Base-by-base conservation (phyloP, 2,113 vertebrate species). In the Leptocoma aspasia region DNA sequence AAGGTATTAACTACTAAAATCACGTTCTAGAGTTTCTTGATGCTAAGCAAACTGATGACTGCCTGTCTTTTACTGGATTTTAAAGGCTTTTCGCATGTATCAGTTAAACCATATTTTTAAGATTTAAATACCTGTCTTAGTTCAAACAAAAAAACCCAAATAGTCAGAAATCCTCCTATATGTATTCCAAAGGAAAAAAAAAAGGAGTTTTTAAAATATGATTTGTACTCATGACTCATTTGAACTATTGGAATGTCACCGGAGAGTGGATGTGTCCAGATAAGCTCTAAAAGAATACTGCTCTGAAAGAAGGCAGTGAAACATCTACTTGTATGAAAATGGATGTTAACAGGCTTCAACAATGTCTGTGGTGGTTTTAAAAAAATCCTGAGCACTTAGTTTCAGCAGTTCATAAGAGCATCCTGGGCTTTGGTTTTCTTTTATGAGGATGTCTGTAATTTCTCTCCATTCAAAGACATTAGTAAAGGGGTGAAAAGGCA, bases 371-470 rank as follows among this genome's bases (percentile, higher is more conserved):
- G 28, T 75, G 7, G 49, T 86, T 82, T 71, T 1, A 65, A 82
- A 96, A 90, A 95, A 94, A 89, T 95, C 85, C 82, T 89, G 65
- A 75, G 54, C 31, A 28, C 52, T 90, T 93, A 81, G 86, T 92
- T 94, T 92, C 68, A 82, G 65, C 45, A 92, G 44, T 53, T 95
- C 52, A 39, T 60, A 75, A 42, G 19, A 90, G 52, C 27, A 75
- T 69, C 37, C 50, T 83, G 14, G 24, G 79, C 30, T 78, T 80
- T 68, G 41, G 17, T 63, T 94, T 83, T 35, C 35, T 81, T 94
- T 95, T 95, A 89, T 86, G 86, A 81, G 76, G 18, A 78, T 26
- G 53, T 39, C 31, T 93, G 37, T n/a, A 93, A 95, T 90, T 90
- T 96, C 30, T 66, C 37, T 77, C n/a, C 42, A 54, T 54, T 96